These are phyloP conservation scores for Parazoanthus swiftii DNA, from an alignment of 92 coral and sea anemone species.

Conservation along the genomic window DNA sequence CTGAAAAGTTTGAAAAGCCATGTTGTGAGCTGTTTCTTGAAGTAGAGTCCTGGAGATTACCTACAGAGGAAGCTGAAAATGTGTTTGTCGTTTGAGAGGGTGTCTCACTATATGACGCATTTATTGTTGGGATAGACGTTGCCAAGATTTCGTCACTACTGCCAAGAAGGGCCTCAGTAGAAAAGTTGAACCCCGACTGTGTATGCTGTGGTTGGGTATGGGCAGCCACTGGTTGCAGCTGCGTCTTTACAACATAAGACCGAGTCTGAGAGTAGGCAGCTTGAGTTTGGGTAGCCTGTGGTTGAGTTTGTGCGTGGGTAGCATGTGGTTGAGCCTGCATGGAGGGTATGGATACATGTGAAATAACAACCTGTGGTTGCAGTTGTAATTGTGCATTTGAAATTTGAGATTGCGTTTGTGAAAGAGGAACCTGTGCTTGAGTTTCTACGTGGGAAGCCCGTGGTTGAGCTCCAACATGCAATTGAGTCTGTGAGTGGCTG, in stretches of 20 bases:
- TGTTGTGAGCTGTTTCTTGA: slow-evolving; percentile 55
- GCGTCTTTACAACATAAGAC: neutral
- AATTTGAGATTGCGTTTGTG: neutral
- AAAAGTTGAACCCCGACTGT: slow-evolving; percentile 61
- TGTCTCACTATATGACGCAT: slow-evolving; percentile 50
- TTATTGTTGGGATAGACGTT: slow-evolving; percentile 65
- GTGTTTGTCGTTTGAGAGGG: slow-evolving; percentile 24
- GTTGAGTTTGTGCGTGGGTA: slow-evolving; percentile 42
- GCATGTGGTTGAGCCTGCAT: slow-evolving; percentile 22
- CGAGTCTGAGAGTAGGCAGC: slow-evolving; percentile 40
- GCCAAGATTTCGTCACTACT: slow-evolving; percentile 70
- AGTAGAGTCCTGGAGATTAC: slow-evolving; percentile 58
- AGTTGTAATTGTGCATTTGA: neutral
- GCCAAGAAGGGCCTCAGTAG: slow-evolving; percentile 78
- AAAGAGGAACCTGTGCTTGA: neutral
- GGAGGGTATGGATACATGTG: slow-evolving; percentile 18
- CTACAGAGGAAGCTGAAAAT: slow-evolving; percentile 44
- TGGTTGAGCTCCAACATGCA: slow-evolving; percentile 13
- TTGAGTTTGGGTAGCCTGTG: slow-evolving; percentile 30
- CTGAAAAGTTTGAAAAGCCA: slow-evolving; percentile 79
- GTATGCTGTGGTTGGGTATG: slow-evolving; percentile 1
- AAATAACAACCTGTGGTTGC: neutral
- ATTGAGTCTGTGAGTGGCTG: slow-evolving; percentile 46
- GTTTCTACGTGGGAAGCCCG: neutral
- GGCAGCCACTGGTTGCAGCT: slow-evolving; percentile 1